phyloP scores from a whole-genome alignment of 2,113 vertebrate genomes.

The Callorhinus ursinus region DNA sequence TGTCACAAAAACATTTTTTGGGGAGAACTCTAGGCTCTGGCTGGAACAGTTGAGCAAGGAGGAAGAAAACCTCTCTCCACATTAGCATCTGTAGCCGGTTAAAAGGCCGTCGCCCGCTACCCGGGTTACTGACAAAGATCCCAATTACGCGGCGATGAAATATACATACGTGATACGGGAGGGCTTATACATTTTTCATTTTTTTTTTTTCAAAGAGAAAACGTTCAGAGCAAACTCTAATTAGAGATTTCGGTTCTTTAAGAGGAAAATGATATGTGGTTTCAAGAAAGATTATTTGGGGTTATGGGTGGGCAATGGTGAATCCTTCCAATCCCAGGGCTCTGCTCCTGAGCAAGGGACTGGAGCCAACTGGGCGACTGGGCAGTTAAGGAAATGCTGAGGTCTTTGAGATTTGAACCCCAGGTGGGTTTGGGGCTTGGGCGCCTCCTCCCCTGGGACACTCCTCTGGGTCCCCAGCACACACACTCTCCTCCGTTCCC shows the following conservation, averaged over 20 bases:
- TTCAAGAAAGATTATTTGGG: conserved; percentile 66
- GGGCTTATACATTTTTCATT: conserved; percentile 88
- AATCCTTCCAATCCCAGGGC: background rate
- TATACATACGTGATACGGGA: conserved; percentile 84
- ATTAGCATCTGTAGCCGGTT: conserved; percentile 80
- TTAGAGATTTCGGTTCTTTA: conserved; percentile 79
- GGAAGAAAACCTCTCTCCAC: conserved; percentile 46
- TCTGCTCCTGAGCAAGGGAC: background rate
- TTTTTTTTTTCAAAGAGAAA: conserved; percentile 82
- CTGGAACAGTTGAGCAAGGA: conserved; percentile 56
- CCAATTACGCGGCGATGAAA: conserved; percentile 87
- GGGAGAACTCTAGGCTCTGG: conserved; percentile 67
- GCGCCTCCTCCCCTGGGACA: too few species aligned
- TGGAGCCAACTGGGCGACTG: background rate
- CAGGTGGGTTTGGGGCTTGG: background rate
- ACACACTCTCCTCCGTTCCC: background rate
- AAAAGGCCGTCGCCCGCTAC: conserved; percentile 79
- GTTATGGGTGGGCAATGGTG: background rate
- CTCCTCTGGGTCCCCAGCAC: background rate
- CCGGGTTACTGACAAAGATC: conserved; percentile 84
- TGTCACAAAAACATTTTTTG: conserved; percentile 79
- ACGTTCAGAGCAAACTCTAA: conserved; percentile 83
- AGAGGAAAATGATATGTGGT: conserved; percentile 60
- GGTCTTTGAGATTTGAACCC: background rate
- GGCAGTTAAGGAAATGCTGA: background rate